These are phyloP conservation scores for Eubasilissa regina DNA, from an alignment of 1,140 invertebrate species.

Conservation along the genomic window DNA sequence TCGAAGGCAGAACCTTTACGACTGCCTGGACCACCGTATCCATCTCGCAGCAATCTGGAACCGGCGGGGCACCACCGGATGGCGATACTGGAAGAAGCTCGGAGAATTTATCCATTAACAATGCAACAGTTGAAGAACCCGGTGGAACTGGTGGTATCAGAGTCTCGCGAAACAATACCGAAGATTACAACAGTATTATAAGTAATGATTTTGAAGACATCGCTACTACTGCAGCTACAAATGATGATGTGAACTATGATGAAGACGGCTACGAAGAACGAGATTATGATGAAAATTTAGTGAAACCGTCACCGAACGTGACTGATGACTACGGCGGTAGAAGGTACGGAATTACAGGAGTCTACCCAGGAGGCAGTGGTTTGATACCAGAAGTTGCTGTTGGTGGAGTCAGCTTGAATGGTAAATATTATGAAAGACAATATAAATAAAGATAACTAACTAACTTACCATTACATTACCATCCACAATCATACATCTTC, in stretches of 20 bases:
- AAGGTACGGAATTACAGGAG: not conserved
- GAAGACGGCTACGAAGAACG: slow-evolving; percentile 7
- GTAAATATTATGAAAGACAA: slow-evolving; percentile 10
- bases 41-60: not conserved
- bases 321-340: not conserved
- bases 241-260: not conserved
- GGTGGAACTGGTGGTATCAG: not conserved
- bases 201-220: not conserved
- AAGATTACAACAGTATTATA: not conserved
- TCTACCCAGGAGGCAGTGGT: slow-evolving; percentile 7
- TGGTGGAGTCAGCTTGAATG: slow-evolving; percentile 30
- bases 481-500: too few species aligned
- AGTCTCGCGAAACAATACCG: not conserved
- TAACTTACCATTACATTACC: too few species aligned
- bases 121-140: not conserved
- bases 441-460: slow-evolving; percentile 31
- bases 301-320: not conserved
- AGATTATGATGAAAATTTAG: slow-evolving; percentile 31
- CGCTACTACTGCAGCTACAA: not conserved
- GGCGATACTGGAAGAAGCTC: too few species aligned
- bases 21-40: slow-evolving; percentile 19
- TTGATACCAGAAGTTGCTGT: not conserved
- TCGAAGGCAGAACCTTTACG: slow-evolving; percentile 22
- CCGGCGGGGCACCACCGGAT: not conserved
- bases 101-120: not conserved